phyloP scores from a whole-genome alignment of 2,888 invertebrate genomes.

The Bruchidius siliquastri region DNA sequence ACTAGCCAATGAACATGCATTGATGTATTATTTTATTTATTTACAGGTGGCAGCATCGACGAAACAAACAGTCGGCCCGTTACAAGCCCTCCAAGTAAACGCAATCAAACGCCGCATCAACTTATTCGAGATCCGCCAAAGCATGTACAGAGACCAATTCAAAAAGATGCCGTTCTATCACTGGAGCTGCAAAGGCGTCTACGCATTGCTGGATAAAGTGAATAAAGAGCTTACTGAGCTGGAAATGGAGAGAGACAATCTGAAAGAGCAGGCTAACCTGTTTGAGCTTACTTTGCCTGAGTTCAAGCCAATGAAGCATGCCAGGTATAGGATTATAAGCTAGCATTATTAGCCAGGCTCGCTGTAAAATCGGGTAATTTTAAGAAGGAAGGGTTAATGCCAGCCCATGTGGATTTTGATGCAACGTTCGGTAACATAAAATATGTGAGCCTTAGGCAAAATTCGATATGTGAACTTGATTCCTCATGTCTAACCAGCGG shows the following conservation, averaged over 20 bases:
- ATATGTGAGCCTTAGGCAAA: no score
- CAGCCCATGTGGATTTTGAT: no score
- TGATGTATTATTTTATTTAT: neutral
- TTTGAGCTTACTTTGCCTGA: constrained; percentile 87
- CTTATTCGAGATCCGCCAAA: constrained; percentile 73
- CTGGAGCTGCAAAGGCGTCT: constrained; percentile 63
- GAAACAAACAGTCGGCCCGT: constrained; percentile 81
- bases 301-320: constrained; percentile 68
- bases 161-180: constrained; percentile 55
- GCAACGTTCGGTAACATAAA: no score
- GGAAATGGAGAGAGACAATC: constrained; percentile 61
- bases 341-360: no score
- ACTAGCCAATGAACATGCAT: no score
- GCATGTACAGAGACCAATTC: constrained; percentile 73
- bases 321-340: constrained; percentile 46
- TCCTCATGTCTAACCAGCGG: no score
- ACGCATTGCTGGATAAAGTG: constrained; percentile 64
- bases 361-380: no score
- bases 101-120: constrained; percentile 78
- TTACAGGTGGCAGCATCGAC: constrained; percentile 63
- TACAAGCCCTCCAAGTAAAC: constrained; percentile 84
- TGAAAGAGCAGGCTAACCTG: constrained; percentile 71
- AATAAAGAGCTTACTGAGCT: constrained; percentile 61
- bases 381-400: no score
- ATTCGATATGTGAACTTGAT: no score